These are phyloP conservation scores for Rhyacophila brunnea DNA, from an alignment of 1,140 invertebrate species.

Conservation along the genomic window DNA sequence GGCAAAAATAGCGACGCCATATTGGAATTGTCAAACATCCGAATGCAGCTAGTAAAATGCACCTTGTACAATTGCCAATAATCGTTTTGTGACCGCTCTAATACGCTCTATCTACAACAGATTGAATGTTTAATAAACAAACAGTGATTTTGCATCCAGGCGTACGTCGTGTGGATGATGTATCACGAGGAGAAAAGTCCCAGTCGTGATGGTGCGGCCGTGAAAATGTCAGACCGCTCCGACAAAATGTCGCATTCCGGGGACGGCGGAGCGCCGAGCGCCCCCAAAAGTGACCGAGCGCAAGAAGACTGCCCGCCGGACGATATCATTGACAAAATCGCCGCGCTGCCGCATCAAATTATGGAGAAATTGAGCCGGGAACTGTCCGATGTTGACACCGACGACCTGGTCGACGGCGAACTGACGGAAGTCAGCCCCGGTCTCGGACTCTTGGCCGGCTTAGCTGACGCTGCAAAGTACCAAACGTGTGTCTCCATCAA, in stretches of 20 bases:
- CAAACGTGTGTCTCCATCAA: background rate
- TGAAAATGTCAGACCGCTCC: background rate
- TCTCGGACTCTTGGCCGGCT: background rate
- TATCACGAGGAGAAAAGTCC: constrained; percentile 9
- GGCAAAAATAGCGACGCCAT: constrained; percentile 19
- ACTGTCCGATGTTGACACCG: background rate
- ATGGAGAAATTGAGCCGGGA: no score
- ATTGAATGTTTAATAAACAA: no score
- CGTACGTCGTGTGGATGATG: constrained; percentile 16
- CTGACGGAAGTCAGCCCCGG: background rate
- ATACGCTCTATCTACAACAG: no score
- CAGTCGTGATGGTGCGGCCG: background rate
- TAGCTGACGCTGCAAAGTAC: background rate
- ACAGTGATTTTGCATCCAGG: background rate
- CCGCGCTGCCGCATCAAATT: no score
- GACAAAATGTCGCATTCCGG: background rate
- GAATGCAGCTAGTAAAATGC: constrained; percentile 12
- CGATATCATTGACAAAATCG: no score
- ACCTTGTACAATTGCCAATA: constrained; percentile 1
- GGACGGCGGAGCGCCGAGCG: background rate
- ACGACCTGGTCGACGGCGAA: background rate
- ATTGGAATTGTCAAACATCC: constrained; percentile 27
- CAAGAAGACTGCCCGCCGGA: background rate
- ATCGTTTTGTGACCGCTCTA: background rate
- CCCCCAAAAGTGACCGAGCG: background rate